Percentiles rank a stretch among this genome's conserved stretches.
Evolutionary conservation across 2,888 invertebrate species (phyloP).

Genomic region (Bombylius major): DNA sequence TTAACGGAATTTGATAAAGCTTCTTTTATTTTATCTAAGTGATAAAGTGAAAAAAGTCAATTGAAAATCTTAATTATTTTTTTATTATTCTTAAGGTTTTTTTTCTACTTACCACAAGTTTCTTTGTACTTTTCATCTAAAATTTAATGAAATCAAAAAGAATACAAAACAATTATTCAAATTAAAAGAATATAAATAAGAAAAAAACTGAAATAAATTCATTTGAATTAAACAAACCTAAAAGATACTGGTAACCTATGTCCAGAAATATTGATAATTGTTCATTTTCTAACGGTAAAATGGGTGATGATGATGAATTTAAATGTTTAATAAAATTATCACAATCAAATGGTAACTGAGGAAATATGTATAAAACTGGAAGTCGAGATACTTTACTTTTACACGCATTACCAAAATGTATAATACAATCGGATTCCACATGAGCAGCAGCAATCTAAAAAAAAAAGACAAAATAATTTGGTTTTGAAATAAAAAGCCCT

Average conservation of each 20-base stretch:
- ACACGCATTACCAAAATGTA: slow-evolving; percentile 88
- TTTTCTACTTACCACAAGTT: background rate
- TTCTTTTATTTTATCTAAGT: background rate
- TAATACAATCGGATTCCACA: slow-evolving; percentile 66
- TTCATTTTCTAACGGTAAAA: slow-evolving; percentile 27
- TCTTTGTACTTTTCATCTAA: slow-evolving; percentile 5
- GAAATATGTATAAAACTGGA: slow-evolving; percentile 63
- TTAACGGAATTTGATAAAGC: background rate
- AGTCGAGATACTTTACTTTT: slow-evolving; percentile 60
- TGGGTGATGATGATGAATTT: slow-evolving; percentile 13
- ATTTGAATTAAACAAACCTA: slow-evolving; percentile 34
- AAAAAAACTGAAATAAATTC: too few species aligned
- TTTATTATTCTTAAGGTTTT: background rate
- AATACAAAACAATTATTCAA: too few species aligned
- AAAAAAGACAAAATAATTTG: slow-evolving; percentile 16
- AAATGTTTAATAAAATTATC: slow-evolving; percentile 31
- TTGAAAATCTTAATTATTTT: background rate
- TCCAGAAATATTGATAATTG: slow-evolving; percentile 52
- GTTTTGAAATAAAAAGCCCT: too few species aligned
- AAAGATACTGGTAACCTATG: slow-evolving; percentile 48
- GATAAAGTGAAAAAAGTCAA: too few species aligned
- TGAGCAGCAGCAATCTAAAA: slow-evolving; percentile 80
- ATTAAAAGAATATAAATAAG: background rate
- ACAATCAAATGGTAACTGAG: slow-evolving; percentile 46
- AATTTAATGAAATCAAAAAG: background rate